These are phyloP conservation scores for Chorisops tibialis DNA, from an alignment of 2,888 invertebrate genomes.

Conservation along the genomic window DNA sequence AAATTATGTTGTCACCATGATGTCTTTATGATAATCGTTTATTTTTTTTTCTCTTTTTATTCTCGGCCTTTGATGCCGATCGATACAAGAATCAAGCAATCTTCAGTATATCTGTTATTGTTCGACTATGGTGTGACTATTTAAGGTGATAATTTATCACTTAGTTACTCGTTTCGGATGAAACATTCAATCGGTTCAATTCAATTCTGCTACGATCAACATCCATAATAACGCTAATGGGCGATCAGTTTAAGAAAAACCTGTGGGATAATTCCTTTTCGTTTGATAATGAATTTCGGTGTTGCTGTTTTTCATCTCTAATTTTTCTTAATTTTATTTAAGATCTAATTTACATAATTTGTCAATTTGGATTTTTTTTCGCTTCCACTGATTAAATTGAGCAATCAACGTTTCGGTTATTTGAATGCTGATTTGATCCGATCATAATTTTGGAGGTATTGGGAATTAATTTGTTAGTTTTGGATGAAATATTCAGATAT, in stretches of 20 bases:
- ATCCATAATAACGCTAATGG: neutral
- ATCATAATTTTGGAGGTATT: constrained; percentile 14
- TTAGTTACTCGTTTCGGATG: constrained; percentile 2
- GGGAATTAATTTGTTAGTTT: too few relatives aligned
- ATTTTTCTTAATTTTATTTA: constrained; percentile 15
- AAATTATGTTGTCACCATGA: constrained; percentile 23
- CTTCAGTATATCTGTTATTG: constrained; percentile 13
- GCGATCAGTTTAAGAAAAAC: constrained; percentile 3
- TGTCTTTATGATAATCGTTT: constrained; percentile 15
- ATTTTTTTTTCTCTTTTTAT: constrained; percentile 2
- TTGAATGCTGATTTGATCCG: constrained; percentile 13
- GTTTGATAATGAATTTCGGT: constrained; percentile 11
- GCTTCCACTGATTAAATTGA: constrained; percentile 16
- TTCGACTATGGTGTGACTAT: constrained; percentile 7
- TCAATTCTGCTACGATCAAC: constrained; percentile 8
- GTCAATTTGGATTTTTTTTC: constrained; percentile 10
- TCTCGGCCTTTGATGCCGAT: neutral
- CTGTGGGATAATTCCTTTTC: constrained; percentile 10
- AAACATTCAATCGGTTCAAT: constrained; percentile 5
- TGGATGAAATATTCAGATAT: too few relatives aligned
- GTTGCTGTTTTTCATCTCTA: neutral
- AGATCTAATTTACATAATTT: constrained; percentile 17
- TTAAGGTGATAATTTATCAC: constrained; percentile 28
- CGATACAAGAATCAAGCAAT: neutral
- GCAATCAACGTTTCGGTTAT: constrained; percentile 11